Conservation (phyloP, 1,140 invertebrate species). For the Euschistus heros region DNA sequence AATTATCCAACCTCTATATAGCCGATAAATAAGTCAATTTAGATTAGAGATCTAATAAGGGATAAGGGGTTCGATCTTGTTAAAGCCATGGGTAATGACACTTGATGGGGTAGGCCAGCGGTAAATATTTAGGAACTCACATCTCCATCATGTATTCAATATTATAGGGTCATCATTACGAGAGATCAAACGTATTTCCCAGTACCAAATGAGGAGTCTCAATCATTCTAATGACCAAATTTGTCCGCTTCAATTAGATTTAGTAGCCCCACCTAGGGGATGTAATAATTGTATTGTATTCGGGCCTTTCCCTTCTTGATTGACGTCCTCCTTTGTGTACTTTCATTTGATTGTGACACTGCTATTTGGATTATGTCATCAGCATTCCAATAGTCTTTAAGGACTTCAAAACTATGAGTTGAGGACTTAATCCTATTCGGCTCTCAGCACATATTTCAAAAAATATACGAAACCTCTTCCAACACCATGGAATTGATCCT, state of each 20-base stretch:
- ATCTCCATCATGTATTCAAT: constrained; percentile 9
- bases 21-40: constrained; percentile 25
- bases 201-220: neutral
- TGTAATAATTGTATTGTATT: neutral
- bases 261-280: neutral
- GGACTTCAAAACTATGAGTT: too few species aligned
- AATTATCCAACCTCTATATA: constrained; percentile 14
- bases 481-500: too few species aligned
- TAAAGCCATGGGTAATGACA: constrained; percentile 6
- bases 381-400: too few species aligned
- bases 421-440: too few species aligned
- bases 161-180: neutral
- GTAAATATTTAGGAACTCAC: constrained; percentile 8
- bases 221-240: neutral
- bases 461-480: too few species aligned
- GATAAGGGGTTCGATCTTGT: constrained; percentile 14
- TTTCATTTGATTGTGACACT: too few species aligned
- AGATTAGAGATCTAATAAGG: constrained; percentile 19
- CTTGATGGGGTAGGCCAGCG: constrained; percentile 8
- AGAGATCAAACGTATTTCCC: neutral
- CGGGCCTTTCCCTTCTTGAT: too few species aligned
- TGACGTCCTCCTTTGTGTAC: too few species aligned
- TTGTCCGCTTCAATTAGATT: neutral
- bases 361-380: too few species aligned
- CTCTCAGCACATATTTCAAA: too few species aligned